Evolutionary conservation across 2,888 invertebrate species (phyloP).

Genomic region (Punctoribates punctum): DNA sequence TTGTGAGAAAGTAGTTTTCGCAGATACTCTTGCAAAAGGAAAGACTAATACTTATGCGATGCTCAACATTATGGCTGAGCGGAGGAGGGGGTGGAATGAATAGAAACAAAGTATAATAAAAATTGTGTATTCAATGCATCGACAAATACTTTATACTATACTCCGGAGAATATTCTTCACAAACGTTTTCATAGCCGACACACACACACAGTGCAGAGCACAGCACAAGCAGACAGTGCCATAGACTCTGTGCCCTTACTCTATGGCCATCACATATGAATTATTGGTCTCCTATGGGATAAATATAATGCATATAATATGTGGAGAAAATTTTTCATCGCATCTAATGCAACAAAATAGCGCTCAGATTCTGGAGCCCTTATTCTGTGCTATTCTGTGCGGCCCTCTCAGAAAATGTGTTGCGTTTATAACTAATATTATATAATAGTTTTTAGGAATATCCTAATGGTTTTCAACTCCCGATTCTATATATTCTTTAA

Average conservation of each 20-base stretch:
- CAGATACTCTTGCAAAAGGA: too few species aligned
- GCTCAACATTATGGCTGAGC: too few species aligned
- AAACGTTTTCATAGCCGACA: neutral
- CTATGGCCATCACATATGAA: slow-evolving; percentile 11
- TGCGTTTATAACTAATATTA: slow-evolving; percentile 22
- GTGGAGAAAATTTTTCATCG: neutral
- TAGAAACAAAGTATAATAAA: too few species aligned
- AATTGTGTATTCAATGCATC: too few species aligned
- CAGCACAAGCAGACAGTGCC: neutral
- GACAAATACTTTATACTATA: neutral
- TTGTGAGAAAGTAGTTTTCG: too few species aligned
- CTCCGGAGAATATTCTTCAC: neutral
- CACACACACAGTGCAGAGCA: neutral
- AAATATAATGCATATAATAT: neutral
- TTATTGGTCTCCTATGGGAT: slow-evolving; percentile 27
- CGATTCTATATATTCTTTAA: neutral
- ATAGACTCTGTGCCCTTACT: neutral
- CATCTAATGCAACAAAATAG: neutral
- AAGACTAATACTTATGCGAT: too few species aligned
- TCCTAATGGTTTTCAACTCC: slow-evolving; percentile 4
- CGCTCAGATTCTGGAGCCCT: neutral
- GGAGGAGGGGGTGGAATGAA: too few species aligned
- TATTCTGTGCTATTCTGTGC: neutral
- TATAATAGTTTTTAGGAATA: slow-evolving; percentile 9
- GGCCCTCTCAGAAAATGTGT: slow-evolving; percentile 5